Percentiles rank a stretch among this genome's conserved stretches.
phyloP scores from a whole-genome alignment of 2,797 vertebrate species.

The Leucoraja ocellata region DNA sequence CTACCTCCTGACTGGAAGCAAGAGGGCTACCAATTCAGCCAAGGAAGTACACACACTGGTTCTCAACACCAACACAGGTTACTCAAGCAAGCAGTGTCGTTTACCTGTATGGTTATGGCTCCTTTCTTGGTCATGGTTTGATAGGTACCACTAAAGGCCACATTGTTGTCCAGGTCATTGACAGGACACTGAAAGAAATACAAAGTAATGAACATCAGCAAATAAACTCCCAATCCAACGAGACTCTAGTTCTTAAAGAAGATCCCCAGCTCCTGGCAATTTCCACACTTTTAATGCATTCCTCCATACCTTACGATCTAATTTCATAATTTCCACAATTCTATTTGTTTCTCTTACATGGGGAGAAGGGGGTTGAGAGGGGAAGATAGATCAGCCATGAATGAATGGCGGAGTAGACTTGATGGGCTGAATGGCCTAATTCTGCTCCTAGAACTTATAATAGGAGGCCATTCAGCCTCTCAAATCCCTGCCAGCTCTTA shows the following conservation, averaged over 20 bases:
- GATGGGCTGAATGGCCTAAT: too few species aligned
- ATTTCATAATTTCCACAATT: too few species aligned
- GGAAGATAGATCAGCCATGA: too few species aligned
- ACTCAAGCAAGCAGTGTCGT: neutral
- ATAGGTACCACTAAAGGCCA: constrained; percentile 95
- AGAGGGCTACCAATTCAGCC: neutral
- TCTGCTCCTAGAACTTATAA: too few species aligned
- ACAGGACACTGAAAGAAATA: constrained; percentile 73
- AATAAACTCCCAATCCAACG: neutral
- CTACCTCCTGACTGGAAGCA: neutral
- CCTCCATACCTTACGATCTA: neutral
- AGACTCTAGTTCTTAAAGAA: neutral
- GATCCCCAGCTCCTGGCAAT: neutral
- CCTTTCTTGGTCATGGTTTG: constrained; percentile 97
- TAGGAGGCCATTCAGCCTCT: too few species aligned
- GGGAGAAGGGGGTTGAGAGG: too few species aligned
- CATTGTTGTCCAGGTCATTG: constrained; percentile 94
- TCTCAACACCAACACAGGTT: neutral
- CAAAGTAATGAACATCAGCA: neutral
- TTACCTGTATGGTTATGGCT: constrained; percentile 94
- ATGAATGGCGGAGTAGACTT: too few species aligned
- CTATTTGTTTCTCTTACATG: too few species aligned
- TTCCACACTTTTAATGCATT: neutral
- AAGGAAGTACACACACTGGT: neutral
- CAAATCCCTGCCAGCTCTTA: too few species aligned